Evolutionary conservation across 1,140 invertebrate species (phyloP).

Genomic region (Mizuhopecten yessoensis): DNA sequence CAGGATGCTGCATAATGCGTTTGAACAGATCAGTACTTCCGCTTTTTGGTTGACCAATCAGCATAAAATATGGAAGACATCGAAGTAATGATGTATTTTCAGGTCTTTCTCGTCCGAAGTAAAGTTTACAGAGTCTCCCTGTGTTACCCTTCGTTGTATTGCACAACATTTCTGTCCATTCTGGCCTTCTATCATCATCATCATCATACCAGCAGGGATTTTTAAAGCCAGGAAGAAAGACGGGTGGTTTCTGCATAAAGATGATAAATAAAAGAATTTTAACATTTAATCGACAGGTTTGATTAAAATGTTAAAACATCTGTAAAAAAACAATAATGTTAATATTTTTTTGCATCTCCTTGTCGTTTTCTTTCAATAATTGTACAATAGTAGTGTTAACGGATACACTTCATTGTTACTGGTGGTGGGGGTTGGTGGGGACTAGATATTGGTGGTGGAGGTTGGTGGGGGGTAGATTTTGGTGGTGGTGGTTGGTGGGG

Average conservation of each 20-base stretch:
- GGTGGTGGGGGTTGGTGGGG: no score
- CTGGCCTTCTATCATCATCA: conserved; percentile 46
- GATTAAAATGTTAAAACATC: no score
- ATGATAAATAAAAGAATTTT: no score
- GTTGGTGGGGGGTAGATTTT: no score
- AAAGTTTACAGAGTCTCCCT: conserved; percentile 59
- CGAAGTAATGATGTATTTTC: conserved; percentile 61
- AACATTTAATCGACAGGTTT: no score
- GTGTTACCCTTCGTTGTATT: conserved; percentile 50
- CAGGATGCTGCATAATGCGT: conserved; percentile 72
- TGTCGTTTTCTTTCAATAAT: no score
- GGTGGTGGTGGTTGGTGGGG: no score
- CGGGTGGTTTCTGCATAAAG: conserved; percentile 65
- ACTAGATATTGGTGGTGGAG: no score
- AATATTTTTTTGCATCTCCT: no score
- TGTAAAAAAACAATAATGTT: no score
- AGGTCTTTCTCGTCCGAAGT: conserved; percentile 59
- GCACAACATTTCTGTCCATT: conserved; percentile 69
- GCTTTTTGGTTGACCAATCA: conserved; percentile 79
- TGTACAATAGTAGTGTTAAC: no score
- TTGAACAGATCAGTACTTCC: conserved; percentile 78
- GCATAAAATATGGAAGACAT: conserved; percentile 79
- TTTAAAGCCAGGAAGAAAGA: conserved; percentile 69
- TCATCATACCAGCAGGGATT: conserved; percentile 78
- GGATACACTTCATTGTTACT: no score